Evolutionary conservation across 2,888 invertebrate genomes (phyloP).

Genomic region (Epistrophella euchroma): DNA sequence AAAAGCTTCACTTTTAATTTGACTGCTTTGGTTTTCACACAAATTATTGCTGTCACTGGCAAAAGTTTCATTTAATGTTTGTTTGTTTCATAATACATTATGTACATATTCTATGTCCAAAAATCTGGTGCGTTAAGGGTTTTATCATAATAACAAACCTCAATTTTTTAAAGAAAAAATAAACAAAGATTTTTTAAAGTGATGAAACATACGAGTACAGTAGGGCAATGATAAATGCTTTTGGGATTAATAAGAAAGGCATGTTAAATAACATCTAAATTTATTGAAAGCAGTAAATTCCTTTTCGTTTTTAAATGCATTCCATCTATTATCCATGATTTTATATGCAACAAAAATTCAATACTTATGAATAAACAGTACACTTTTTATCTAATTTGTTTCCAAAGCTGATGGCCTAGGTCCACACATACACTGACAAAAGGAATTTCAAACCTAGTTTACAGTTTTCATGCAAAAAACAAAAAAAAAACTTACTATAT

Average conservation of each 20-base stretch:
- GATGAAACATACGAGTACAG: not conserved
- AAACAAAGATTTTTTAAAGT: not conserved
- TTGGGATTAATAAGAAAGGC: not conserved
- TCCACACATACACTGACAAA: no score
- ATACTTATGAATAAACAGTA: no score
- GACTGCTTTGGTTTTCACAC: slow-evolving; percentile 22
- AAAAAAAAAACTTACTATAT: no score
- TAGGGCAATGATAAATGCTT: not conserved
- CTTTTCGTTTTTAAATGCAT: no score
- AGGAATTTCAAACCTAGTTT: no score
- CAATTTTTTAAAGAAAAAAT: slow-evolving; percentile 4
- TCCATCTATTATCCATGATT: no score
- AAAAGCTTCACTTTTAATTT: slow-evolving; percentile 20
- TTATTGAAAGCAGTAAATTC: no score
- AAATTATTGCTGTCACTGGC: slow-evolving; percentile 19
- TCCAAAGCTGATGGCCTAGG: no score
- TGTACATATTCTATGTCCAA: not conserved
- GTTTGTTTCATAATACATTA: not conserved
- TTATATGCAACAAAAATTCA: no score
- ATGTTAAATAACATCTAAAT: no score
- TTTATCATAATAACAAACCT: not conserved
- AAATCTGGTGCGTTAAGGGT: slow-evolving; percentile 24
- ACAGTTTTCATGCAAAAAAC: no score
- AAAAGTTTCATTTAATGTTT: slow-evolving; percentile 9
- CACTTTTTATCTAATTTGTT: no score